phyloP scores from a whole-genome alignment of 2,888 invertebrate genomes.

The Apodemia zela region DNA sequence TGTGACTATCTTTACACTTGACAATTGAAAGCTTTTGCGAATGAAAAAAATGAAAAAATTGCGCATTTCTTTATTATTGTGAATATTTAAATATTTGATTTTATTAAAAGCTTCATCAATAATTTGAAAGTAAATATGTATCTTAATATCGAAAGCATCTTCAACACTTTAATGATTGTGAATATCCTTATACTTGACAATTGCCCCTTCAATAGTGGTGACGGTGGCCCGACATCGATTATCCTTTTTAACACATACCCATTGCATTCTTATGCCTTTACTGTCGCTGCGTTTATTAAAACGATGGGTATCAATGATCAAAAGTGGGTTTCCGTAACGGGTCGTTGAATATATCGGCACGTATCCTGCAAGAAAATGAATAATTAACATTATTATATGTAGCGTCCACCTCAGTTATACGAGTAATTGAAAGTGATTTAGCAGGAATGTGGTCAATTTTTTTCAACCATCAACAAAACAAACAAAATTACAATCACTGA shows the following conservation, averaged over 20 bases:
- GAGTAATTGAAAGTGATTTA: too few relatives aligned
- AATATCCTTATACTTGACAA: slow-evolving; percentile 41
- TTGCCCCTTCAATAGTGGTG: slow-evolving; percentile 37
- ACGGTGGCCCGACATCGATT: slow-evolving; percentile 44
- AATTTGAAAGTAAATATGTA: neutral
- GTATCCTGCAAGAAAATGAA: slow-evolving; percentile 29
- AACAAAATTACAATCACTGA: too few relatives aligned
- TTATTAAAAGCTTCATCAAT: too few relatives aligned
- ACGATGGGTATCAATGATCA: slow-evolving; percentile 41
- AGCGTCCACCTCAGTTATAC: too few relatives aligned
- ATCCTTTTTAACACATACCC: slow-evolving; percentile 47
- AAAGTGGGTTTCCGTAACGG: slow-evolving; percentile 44
- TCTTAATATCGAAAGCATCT: neutral
- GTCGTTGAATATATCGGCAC: slow-evolving; percentile 40
- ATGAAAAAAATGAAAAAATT: too few relatives aligned
- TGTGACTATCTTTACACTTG: too few relatives aligned
- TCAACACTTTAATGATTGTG: slow-evolving; percentile 39
- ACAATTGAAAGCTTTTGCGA: too few relatives aligned
- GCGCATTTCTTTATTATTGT: too few relatives aligned
- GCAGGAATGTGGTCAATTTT: too few relatives aligned
- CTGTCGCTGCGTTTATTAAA: slow-evolving; percentile 49
- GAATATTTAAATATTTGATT: too few relatives aligned
- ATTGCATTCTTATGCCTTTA: slow-evolving; percentile 38
- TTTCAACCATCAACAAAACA: too few relatives aligned
- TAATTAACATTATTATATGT: too few relatives aligned